phyloP scores from a whole-genome alignment of 2,888 invertebrate genomes.

The Caenorhabditis sp. region DNA sequence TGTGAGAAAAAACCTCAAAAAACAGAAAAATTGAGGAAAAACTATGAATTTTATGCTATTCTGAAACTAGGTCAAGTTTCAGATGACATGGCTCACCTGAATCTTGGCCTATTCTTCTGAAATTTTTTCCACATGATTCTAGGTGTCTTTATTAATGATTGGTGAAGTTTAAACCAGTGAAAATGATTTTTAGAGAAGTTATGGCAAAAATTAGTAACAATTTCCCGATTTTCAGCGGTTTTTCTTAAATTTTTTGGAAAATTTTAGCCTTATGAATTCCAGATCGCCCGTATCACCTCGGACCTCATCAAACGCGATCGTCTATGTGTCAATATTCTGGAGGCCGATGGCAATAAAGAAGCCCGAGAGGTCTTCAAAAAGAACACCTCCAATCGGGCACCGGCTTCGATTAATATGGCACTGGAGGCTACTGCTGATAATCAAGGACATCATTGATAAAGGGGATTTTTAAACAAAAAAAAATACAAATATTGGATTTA shows the following conservation, averaged over 20 bases:
- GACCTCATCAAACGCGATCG: slow-evolving; percentile 67
- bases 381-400: slow-evolving; percentile 46
- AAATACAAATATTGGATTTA: no score
- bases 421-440: slow-evolving; percentile 57
- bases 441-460: slow-evolving; percentile 42
- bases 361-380: slow-evolving; percentile 70
- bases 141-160: no score
- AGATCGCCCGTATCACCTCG: slow-evolving; percentile 69
- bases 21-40: no score
- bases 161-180: no score
- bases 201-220: not conserved
- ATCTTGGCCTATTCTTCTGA: no score
- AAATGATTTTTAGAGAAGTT: slow-evolving; percentile 1
- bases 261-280: slow-evolving; percentile 3
- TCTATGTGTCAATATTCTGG: slow-evolving; percentile 68
- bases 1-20: no score
- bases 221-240: slow-evolving; percentile 10
- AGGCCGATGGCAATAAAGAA: slow-evolving; percentile 66
- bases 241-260: no score
- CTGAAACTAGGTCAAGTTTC: not conserved
- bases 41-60: no score
- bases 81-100: no score
- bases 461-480: no score
- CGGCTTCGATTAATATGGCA: slow-evolving; percentile 62
- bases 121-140: no score